phyloP scores from a whole-genome alignment of 2,113 vertebrate species.

The Corynorhinus townsendii region DNA sequence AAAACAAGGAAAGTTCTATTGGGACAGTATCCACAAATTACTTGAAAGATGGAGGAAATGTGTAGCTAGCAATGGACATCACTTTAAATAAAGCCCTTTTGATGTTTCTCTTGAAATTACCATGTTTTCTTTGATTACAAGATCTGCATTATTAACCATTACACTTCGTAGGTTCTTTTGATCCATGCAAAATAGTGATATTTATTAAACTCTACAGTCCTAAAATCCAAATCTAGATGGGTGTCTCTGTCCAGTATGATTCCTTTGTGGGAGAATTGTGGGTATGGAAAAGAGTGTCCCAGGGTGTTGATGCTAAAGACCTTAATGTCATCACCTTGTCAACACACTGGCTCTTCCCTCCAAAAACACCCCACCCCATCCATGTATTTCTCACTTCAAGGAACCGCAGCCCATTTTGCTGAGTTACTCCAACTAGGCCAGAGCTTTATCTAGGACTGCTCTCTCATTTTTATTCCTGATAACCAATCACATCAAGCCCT shows the following conservation, averaged over 20 bases:
- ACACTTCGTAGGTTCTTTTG: not conserved
- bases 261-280: not conserved
- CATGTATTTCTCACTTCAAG: not conserved
- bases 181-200: not conserved
- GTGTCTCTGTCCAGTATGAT: not conserved
- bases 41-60: too few species aligned
- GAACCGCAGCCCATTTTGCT: not conserved
- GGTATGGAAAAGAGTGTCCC: rapidly evolving
- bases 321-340: not conserved
- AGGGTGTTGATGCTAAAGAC: not conserved
- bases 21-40: too few species aligned
- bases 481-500: not conserved
- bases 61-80: too few species aligned
- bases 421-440: not conserved
- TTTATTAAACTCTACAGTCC: not conserved
- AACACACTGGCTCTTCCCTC: not conserved
- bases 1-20: too few species aligned
- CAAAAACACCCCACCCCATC: rapidly evolving
- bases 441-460: not conserved
- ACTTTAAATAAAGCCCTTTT: too few species aligned
- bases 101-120: too few species aligned
- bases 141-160: too few species aligned
- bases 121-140: too few species aligned
- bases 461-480: not conserved
- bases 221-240: not conserved